A percentile compares a stretch with the other conserved stretches of the same genome.
Evolutionary conservation across 2,797 vertebrate genomes (phyloP).

Genomic region (Manis pentadactyla): DNA sequence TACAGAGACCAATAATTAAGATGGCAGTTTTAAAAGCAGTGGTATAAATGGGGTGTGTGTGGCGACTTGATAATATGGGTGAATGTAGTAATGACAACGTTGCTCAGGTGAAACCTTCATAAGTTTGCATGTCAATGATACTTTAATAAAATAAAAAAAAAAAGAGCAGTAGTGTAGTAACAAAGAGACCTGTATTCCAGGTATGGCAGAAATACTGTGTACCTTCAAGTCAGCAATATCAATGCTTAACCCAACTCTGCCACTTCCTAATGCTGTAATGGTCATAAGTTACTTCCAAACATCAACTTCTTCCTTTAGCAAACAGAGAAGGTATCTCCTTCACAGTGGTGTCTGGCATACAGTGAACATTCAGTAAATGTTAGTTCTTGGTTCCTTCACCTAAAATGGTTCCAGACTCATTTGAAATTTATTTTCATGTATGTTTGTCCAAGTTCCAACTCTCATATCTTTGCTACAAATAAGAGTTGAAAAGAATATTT

Average conservation of each 20-base stretch:
- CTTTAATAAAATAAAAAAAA: too few relatives aligned
- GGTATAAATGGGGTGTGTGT: too few relatives aligned
- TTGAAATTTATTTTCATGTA: neutral
- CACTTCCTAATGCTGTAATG: neutral
- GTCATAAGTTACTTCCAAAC: neutral
- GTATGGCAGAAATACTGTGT: neutral
- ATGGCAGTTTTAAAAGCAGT: neutral
- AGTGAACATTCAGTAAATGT: neutral
- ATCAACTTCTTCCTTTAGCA: neutral
- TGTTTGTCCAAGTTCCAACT: neutral
- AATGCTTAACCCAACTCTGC: neutral
- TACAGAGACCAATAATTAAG: neutral
- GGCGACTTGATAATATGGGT: too few relatives aligned
- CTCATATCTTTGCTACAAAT: neutral
- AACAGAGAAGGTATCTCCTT: neutral
- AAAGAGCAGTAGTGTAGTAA: neutral
- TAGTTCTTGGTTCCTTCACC: neutral
- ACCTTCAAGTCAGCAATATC: neutral
- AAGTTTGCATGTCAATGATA: too few relatives aligned
- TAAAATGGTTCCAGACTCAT: neutral
- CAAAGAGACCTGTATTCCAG: neutral
- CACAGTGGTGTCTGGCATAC: neutral
- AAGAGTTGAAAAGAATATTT: neutral
- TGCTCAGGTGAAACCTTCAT: too few relatives aligned
- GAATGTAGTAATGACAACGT: too few relatives aligned